Evolutionary conservation across 2,888 invertebrate genomes (phyloP), one percentile per base, ranked within the genome.

Genomic region (Ophion obscuratus): DNA sequence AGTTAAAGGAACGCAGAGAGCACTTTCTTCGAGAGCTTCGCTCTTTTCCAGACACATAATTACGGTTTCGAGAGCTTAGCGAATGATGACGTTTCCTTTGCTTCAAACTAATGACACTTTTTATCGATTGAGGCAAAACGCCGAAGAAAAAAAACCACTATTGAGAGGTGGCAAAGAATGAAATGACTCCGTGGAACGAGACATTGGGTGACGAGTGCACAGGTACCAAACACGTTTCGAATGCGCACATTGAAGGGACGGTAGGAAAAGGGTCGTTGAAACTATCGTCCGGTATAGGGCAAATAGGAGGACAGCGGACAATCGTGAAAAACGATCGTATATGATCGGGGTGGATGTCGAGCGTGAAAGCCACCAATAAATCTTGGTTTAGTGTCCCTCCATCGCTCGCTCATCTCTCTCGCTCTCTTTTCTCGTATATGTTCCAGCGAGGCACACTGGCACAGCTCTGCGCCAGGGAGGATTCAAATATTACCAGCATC

Each of bases 311-410:
- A 66, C 59, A 79, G 67, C 78, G 74, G 74, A 70, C 81, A 78
- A 78, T 85, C 77, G 84, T 81, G 78, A 85, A 85, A 82, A 85
- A 79, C 75, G 85, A 71, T 85, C 78, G 85, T 78, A 75, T 70
- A 75, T 74, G 78, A 85, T 82, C 79, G 81, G 81, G 53, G 36
- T 85, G 74, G 85, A 79, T 82, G 82, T 82, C 82, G 78, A 82
- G 82, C 79, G 79, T 85, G 82, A 82, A 82, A 79, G 82, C 82
- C 82, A 80, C 79, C 82, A 82, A 85, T 85, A 85, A 85, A 85
- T 85, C 85, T 85, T 82, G 82, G 68, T 82, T 85, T 85, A 82
- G 75, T 80, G 85, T 82, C 85, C 74, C 57, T 76, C 66, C 82
- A 82, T 82, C 59, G 75, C 75, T 85, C 82, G 57, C 67, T 61